Base-by-base conservation (phyloP, 2,113 vertebrate species). In the Colistium nudipinnis region DNA sequence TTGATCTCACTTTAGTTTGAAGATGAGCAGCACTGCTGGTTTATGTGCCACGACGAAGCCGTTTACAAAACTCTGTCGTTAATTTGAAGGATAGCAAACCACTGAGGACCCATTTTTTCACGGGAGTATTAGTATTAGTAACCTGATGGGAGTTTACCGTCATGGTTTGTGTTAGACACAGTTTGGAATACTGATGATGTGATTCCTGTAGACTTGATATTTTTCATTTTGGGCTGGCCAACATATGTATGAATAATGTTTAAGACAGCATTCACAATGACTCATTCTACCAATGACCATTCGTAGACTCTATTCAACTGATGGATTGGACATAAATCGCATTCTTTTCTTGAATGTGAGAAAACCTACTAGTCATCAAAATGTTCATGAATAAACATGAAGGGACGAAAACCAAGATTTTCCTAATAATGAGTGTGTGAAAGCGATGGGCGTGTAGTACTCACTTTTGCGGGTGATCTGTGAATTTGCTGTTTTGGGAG, bases 401-500 rank as follows among this genome's bases (percentile, higher is more conserved):
- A n/a, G n/a, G n/a, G n/a, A n/a, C n/a, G n/a, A n/a, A n/a, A n/a
- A n/a, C n/a, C n/a, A n/a, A n/a, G n/a, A n/a, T n/a, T n/a, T n/a
- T n/a, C n/a, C n/a, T 9, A 6, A 13, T 33, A n/a, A 31, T 0
- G 1, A 30, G 24, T 13, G 7, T 30, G 6, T 41, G 13, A 19
- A 2, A 20, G 4, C 0, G 13, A 49, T 17, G 1, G 5, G 9
- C 7, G 4, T 17, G 0, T 1, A n/a, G n/a, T 75, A 96, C 97
- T 98, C 95, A 98, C 97, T 93, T 95, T 98, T 99, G 61, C 93
- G 93, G 88, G 95, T 95, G 44, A 96, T 94, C 92, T 95, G 95
- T 91, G 94, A 89, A 7, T 95, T 96, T 87, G 94, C 96, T 98
- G 79, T 25, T 25, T 61, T 9, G 80, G 30, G 74, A 60, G 45